phyloP scores from a whole-genome alignment of 1,140 invertebrate species.

The Melitaea cinxia region DNA sequence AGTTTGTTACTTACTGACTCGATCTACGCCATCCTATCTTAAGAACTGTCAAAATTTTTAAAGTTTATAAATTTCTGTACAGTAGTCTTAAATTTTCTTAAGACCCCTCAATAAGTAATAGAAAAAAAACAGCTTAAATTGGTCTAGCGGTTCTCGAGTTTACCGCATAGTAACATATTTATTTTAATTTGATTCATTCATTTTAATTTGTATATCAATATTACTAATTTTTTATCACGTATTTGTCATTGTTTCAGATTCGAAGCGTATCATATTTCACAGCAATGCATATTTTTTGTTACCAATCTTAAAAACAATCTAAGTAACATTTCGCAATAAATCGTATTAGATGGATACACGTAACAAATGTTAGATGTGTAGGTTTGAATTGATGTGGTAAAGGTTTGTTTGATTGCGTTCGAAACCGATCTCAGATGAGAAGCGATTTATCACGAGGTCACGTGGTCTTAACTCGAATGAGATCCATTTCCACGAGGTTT shows the following conservation, averaged over 20 bases:
- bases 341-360: constrained; percentile 1
- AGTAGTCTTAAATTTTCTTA: too few species aligned
- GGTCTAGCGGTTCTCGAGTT: too few species aligned
- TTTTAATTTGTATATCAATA: neutral
- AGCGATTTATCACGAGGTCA: constrained; percentile 47
- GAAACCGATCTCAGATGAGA: constrained; percentile 49
- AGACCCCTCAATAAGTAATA: too few species aligned
- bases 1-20: too few species aligned
- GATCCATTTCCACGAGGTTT: constrained; percentile 41
- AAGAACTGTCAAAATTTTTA: too few species aligned
- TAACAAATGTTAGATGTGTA: constrained; percentile 43
- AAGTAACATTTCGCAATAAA: neutral
- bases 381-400: constrained; percentile 55
- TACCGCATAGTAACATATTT: too few species aligned
- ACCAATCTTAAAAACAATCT: neutral
- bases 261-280: too few species aligned
- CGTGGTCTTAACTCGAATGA: constrained; percentile 33
- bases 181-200: too few species aligned
- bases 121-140: too few species aligned
- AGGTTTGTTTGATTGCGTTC: constrained; percentile 47
- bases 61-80: too few species aligned
- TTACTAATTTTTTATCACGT: neutral
- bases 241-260: too few species aligned
- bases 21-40: too few species aligned
- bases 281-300: neutral